Base-by-base conservation (phyloP, 2,888 invertebrate species). In the Chaetoderma sp. region DNA sequence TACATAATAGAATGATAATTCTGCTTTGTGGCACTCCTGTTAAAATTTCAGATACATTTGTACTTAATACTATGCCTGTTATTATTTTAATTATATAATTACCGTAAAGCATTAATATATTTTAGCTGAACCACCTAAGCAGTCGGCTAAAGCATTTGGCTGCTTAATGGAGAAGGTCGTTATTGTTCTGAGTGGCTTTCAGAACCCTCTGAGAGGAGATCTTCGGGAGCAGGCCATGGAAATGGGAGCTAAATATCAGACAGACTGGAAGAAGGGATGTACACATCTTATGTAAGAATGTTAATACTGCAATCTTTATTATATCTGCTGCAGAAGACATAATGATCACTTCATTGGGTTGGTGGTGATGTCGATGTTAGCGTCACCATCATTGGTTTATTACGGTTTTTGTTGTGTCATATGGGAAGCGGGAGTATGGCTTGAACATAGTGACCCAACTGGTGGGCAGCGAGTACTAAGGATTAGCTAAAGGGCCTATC, bases 231-330 rank as follows among this genome's bases (percentile, higher is more conserved):
- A 90, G 73, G 94, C 93, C 5, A 64, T 91, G 3, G 89, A 90
- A 60, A 90, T 96, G 90, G 96, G 96, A 1, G 95, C 94, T 1
- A 89, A 88, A 73, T 94, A 93, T 82, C 90, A 89, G 82, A 88
- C 90, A 0, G 93, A 93, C 87, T 95, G 95, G 95, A 81, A 90
- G 57, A 81, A 86, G 21, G 84, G 83, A 28, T 94, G 93, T 84
- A 95, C 95, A 5, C 96, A 96, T 88, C 90, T 96, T 71, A 90
- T 96, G 94, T 95, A 87, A 89, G 91, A n/a, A n/a, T n/a, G n/a
- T 88, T 28, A 6, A 4, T 5, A 13, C 4, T 67, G 21, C 36
- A 6, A 27, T 6, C 25, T n/a, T 36, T 21, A 16, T 32, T 58
- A n/a, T 60, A 6, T 49, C 32, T 33, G 13, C 18, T 42, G 13